phyloP scores from a whole-genome alignment of 1,140 invertebrate species.

The Pachyrhynchus sulphureomaculatus region DNA sequence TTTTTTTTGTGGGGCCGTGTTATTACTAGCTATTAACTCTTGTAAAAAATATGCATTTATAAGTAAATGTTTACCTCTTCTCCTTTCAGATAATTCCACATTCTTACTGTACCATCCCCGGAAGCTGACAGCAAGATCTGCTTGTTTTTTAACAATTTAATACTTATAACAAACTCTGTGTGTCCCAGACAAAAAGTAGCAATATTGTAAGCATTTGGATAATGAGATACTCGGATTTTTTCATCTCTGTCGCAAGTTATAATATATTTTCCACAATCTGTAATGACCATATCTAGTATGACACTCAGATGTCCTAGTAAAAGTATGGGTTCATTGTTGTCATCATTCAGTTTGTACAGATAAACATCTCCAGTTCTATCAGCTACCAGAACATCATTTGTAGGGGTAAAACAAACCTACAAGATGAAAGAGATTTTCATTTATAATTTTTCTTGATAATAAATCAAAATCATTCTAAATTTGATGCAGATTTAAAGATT shows the following conservation, averaged over 20 bases:
- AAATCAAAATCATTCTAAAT: no score
- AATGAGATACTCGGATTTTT: conserved; percentile 86
- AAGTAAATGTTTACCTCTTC: no score
- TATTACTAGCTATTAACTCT: no score
- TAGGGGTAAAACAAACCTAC: conserved; percentile 59
- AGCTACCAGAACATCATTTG: conserved; percentile 65
- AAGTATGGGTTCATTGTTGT: conserved; percentile 56
- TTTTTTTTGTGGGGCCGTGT: no score
- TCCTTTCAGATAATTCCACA: no score
- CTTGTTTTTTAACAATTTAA: conserved; percentile 61
- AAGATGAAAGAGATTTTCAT: no score
- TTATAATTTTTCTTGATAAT: no score
- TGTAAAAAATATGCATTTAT: no score
- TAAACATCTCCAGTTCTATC: conserved; percentile 89
- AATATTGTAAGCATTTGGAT: conserved; percentile 85
- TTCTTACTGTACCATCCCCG: conserved; percentile 73
- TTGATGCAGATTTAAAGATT: no score
- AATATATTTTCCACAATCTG: conserved; percentile 68
- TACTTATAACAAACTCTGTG: conserved; percentile 75
- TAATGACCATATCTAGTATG: conserved; percentile 76
- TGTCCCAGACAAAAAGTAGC: conserved; percentile 85
- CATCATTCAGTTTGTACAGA: conserved; percentile 60
- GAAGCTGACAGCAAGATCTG: conserved; percentile 68
- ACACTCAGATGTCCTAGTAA: conserved; percentile 88
- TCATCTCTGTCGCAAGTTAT: conserved; percentile 90